Conservation (phyloP, 1,140 invertebrate species). For the Tigriopus japonicus region DNA sequence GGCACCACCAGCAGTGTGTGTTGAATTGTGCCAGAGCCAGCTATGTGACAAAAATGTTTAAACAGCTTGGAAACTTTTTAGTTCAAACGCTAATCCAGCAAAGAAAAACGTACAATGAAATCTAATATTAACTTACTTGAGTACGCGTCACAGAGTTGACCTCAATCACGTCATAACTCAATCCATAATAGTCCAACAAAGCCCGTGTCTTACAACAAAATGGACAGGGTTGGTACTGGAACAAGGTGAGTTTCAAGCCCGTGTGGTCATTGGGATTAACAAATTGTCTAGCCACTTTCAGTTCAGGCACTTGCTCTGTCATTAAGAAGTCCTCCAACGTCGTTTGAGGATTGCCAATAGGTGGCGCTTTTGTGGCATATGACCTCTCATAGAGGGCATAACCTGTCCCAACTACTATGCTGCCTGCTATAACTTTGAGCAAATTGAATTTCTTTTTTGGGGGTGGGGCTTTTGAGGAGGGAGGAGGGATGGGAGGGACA, state of each 20-base stretch:
- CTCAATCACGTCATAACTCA: slow-evolving; percentile 90
- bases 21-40: no score
- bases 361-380: not conserved
- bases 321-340: not conserved
- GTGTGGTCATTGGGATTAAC: slow-evolving; percentile 35
- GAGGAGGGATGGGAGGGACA: no score
- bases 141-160: slow-evolving; percentile 79
- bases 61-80: no score
- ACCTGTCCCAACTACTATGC: not conserved
- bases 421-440: not conserved
- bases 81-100: no score
- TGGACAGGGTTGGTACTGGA: slow-evolving; percentile 92
- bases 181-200: slow-evolving; percentile 77
- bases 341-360: not conserved
- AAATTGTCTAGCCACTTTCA: not conserved
- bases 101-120: no score
- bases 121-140: slow-evolving; percentile 64
- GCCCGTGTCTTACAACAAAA: slow-evolving; percentile 96
- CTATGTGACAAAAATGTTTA: no score
- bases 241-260: slow-evolving; percentile 64
- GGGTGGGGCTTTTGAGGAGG: no score
- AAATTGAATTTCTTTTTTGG: no score
- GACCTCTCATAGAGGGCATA: not conserved
- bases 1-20: no score
- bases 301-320: not conserved